A percentile compares a stretch with the other conserved stretches of the same genome.
Conservation (phyloP, 2,797 vertebrate species). For the Otolemur crassicaudatus region DNA sequence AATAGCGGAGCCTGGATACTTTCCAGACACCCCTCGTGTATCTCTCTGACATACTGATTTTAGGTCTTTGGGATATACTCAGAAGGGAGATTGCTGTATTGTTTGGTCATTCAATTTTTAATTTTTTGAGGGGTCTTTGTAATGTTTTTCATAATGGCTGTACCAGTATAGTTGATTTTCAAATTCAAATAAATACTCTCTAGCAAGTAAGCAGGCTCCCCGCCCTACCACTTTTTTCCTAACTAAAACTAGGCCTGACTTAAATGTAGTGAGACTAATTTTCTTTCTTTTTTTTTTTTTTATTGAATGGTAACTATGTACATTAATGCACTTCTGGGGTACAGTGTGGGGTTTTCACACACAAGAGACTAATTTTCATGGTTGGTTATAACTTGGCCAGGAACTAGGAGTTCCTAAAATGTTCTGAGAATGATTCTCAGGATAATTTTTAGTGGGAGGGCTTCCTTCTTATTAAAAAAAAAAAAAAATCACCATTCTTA, state of each 20-base stretch:
- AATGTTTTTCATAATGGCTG: not conserved
- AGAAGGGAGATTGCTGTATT: not conserved
- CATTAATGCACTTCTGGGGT: no score
- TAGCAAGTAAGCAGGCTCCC: not conserved
- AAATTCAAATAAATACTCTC: conserved; percentile 40
- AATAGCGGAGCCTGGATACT: no score
- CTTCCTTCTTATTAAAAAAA: not conserved
- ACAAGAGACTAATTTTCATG: not conserved
- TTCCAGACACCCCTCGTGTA: no score
- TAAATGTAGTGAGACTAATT: not conserved
- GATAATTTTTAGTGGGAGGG: conserved; percentile 10
- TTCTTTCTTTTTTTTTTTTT: not conserved
- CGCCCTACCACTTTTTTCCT: not conserved
- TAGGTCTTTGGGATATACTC: not conserved
- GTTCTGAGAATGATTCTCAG: conserved; percentile 26
- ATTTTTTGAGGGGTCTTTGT: not conserved
- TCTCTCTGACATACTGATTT: not conserved
- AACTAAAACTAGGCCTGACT: conserved; percentile 30
- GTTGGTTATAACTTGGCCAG: conserved; percentile 13
- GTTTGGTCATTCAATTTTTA: not conserved
- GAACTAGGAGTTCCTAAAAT: not conserved
- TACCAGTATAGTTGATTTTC: conserved; percentile 24
- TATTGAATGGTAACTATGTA: no score
- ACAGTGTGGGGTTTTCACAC: no score
- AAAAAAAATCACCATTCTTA: not conserved